Base-by-base conservation (phyloP, 2,113 vertebrate species). In the Ictidomys tridecemlineatus region DNA sequence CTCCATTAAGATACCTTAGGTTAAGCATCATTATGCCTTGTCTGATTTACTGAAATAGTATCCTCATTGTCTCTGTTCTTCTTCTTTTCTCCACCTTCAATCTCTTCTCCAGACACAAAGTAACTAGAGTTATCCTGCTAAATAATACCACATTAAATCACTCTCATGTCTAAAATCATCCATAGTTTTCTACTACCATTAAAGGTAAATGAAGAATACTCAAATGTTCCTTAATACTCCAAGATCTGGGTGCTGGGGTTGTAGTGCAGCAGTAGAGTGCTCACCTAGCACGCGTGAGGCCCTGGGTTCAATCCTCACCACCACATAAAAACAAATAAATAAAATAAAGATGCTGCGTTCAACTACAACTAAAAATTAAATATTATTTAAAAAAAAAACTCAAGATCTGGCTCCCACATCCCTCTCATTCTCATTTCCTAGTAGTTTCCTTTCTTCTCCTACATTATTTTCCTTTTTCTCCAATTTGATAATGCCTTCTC, bases 401-500 rank as follows among this genome's bases (percentile, higher is more conserved):
- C 28, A 72, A 24, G n/a, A 70, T 85, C 24, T n/a, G 51, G 8
- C 8, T 72, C n/a, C 30, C 39, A 18, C 30, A 13, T 24, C 39
- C 4, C 58, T 88, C 76, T 79, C 37, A 74, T 30, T 78, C 22
- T 48, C 63, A 93, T 61, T 42, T 92, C 17, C 26, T 79, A 26
- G 78, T 56, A 86, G 16, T 32, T 76, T 84, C 37, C 28, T 94
- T 74, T 51, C n/a, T 94, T 94, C 13, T 80, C 76, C 22, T 65
- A 17, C 78, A 24, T 87, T 12, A 79, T 48, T 90, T 93, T 87
- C 73, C 39, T 86, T n/a, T 73, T 96, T 96, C 39, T 92, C 37
- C 37, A 95, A 92, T 30, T 34, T 92, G 65, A 74, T 65, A 72
- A 89, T 74, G 56, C 22, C 72, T 72, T 79, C 79, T 84, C 42